Conservation (phyloP, 2,888 invertebrate species). For the Drosophila falleni region DNA sequence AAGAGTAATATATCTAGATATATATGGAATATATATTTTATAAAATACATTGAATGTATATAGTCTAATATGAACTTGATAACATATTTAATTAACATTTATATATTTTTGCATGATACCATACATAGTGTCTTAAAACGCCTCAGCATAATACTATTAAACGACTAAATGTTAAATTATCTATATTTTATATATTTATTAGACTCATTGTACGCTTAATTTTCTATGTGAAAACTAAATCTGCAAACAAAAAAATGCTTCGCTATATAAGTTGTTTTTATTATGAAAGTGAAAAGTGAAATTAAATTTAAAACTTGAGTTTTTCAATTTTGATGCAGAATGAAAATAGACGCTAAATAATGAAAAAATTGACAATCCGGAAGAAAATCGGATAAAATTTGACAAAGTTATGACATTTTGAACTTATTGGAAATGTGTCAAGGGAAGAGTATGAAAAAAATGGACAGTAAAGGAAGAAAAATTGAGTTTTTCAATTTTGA, state of each 20-base stretch:
- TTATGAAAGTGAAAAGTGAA: not conserved
- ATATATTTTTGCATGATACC: conserved; percentile 63
- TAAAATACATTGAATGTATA: conserved; percentile 17
- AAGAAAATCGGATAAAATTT: no score
- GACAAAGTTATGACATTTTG: no score
- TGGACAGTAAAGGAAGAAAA: no score
- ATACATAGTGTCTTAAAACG: conserved; percentile 74
- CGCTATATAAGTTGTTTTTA: conserved; percentile 8
- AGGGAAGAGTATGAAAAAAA: no score
- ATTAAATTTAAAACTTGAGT: conserved; percentile 1
- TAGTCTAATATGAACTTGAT: conserved; percentile 12
- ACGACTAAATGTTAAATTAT: conserved; percentile 60
- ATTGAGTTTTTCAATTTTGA: no score
- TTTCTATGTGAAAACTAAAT: conserved; percentile 73
- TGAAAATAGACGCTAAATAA: no score
- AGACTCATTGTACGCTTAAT: conserved; percentile 75
- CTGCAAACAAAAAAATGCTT: conserved; percentile 52
- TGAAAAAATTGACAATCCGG: no score
- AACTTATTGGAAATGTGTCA: no score
- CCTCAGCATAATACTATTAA: conserved; percentile 63
- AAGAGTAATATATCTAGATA: conserved; percentile 16
- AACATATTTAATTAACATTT: conserved; percentile 26
- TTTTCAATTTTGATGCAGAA: no score
- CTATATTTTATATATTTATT: conserved; percentile 73
- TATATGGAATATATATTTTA: conserved; percentile 25